Conservation (phyloP, 2,113 vertebrate genomes). For the Philantomba maxwellii region DNA sequence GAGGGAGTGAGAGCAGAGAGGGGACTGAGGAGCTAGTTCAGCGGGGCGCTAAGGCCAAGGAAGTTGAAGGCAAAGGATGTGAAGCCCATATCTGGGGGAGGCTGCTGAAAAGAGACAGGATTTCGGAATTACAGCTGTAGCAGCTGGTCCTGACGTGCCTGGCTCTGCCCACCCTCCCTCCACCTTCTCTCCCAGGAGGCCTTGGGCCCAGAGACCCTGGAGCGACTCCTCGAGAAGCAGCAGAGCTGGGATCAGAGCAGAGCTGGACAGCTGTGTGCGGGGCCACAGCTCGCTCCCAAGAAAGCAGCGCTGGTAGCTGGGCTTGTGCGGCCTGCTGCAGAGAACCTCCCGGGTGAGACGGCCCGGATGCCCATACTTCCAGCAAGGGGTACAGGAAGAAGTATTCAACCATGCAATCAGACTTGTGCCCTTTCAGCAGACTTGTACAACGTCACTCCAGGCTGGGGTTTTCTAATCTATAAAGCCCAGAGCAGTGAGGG, state of each 20-base stretch:
- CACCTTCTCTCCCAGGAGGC: slow-evolving; percentile 68
- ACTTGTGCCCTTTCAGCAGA: not conserved
- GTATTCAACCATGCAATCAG: not conserved
- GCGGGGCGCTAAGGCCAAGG: not conserved
- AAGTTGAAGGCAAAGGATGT: not conserved
- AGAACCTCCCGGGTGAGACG: slow-evolving; percentile 78
- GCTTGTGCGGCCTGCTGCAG: slow-evolving; percentile 74
- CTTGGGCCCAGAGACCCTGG: slow-evolving; percentile 83
- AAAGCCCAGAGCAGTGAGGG: not conserved
- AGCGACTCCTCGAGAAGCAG: slow-evolving; percentile 86
- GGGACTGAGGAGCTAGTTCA: not conserved
- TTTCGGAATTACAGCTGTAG: not conserved
- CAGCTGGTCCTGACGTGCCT: not conserved
- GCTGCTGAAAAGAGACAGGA: not conserved
- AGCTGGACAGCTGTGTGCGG: slow-evolving; percentile 77
- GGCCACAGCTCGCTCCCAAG: slow-evolving; percentile 66
- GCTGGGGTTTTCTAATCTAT: not conserved
- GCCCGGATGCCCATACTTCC: not conserved
- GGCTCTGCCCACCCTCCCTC: not conserved
- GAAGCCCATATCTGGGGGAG: not conserved
- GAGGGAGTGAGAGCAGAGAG: not conserved
- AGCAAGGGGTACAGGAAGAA: not conserved
- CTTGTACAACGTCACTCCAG: not conserved
- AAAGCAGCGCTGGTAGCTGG: slow-evolving; percentile 80
- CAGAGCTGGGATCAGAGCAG: slow-evolving; percentile 83